Percentiles rank a stretch among this genome's conserved stretches.
phyloP scores from a whole-genome alignment of 2,888 invertebrate genomes.

The Arge pagana region DNA sequence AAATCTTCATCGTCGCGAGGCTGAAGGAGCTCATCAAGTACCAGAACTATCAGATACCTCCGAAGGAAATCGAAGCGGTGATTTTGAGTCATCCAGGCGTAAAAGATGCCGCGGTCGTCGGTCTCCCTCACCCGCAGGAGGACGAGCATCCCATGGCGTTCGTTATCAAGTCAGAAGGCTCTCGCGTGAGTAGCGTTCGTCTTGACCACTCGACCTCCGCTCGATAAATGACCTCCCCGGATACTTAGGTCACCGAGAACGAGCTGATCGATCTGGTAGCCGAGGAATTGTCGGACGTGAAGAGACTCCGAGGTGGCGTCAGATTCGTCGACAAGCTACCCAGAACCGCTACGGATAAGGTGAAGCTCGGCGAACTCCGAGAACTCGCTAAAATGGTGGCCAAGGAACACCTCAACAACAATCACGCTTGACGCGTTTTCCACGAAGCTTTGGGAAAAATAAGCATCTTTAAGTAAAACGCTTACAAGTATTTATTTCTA shows the following conservation, averaged over 20 bases:
- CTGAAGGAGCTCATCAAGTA: slow-evolving; percentile 51
- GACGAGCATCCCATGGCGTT: slow-evolving; percentile 48
- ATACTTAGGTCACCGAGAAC: slow-evolving; percentile 9
- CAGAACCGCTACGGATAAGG: background rate
- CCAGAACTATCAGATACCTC: slow-evolving; percentile 45
- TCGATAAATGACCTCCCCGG: no score
- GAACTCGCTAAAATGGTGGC: no score
- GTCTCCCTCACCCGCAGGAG: slow-evolving; percentile 40
- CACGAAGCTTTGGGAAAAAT: no score
- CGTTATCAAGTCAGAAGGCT: slow-evolving; percentile 26
- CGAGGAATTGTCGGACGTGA: slow-evolving; percentile 1
- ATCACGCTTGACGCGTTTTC: no score
- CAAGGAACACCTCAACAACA: no score
- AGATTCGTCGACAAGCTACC: slow-evolving; percentile 9
- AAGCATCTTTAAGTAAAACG: no score
- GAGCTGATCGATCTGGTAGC: slow-evolving; percentile 12
- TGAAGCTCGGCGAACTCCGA: no score
- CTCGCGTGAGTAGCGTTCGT: no score
- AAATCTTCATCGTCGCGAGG: slow-evolving; percentile 47
- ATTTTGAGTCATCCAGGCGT: slow-evolving; percentile 42
- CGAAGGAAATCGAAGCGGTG: slow-evolving; percentile 44
- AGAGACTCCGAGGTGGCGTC: slow-evolving; percentile 7
- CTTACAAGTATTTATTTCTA: no score
- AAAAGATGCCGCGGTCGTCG: slow-evolving; percentile 45
- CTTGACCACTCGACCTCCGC: no score